A percentile compares a stretch with the other conserved stretches of the same genome.
These are phyloP conservation scores for Nebria salina DNA, from an alignment of 2,888 invertebrate species.

Conservation along the genomic window DNA sequence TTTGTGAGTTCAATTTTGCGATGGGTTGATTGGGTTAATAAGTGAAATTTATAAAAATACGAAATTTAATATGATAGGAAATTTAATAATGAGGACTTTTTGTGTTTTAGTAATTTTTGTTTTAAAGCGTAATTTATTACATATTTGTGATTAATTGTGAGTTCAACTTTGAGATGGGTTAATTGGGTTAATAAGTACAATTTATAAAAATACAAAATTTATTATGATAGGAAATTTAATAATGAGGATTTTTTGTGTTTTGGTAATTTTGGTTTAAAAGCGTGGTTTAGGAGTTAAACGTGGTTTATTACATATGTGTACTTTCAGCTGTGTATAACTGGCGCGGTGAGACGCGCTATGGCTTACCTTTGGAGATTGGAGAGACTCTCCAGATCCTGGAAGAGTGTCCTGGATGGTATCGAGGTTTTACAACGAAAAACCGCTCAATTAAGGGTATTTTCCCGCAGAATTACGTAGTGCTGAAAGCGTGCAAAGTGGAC, in stretches of 20 bases:
- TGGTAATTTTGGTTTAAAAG: not conserved
- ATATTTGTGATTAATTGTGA: conserved; percentile 54
- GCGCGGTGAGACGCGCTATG: conserved; percentile 83
- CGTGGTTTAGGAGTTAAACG: not conserved
- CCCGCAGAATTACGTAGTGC: conserved; percentile 81
- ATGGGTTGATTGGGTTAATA: no score
- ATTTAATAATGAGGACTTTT: no score
- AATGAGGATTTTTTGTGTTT: no score
- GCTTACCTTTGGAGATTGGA: conserved; percentile 87
- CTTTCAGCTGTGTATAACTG: conserved; percentile 90
- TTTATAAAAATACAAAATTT: no score
- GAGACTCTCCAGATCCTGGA: conserved; percentile 92
- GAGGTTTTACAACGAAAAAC: conserved; percentile 85
- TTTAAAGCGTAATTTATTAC: not conserved
- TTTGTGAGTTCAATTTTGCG: no score
- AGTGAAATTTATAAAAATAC: no score
- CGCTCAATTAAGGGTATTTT: conserved; percentile 77
- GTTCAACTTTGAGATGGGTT: conserved; percentile 31
- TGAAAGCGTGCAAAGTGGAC: conserved; percentile 81
- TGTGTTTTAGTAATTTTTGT: no score
- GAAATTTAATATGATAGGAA: no score
- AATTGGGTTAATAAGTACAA: no score
- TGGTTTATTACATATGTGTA: not conserved
- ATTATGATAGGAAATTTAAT: no score
- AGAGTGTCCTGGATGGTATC: conserved; percentile 90